Evolutionary conservation across 2,888 invertebrate species (phyloP).

Genomic region (Cerastis leucographa): DNA sequence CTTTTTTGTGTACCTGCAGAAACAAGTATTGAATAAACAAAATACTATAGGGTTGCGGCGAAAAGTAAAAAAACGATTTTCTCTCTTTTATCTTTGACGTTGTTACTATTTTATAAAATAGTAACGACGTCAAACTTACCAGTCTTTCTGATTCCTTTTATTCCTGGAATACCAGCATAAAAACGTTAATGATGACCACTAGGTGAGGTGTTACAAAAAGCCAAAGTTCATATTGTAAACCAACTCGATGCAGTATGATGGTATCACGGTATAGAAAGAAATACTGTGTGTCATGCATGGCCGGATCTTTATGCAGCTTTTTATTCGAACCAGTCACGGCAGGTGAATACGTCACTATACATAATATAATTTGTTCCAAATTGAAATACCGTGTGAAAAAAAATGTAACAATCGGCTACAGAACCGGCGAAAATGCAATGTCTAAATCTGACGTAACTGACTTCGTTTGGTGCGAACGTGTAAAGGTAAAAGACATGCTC

Average conservation of each 20-base stretch:
- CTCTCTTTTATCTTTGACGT: no score
- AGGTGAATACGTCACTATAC: constrained; percentile 66
- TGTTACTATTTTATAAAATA: no score
- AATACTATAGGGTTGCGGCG: no score
- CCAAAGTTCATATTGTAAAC: constrained; percentile 67
- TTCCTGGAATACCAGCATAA: constrained; percentile 2
- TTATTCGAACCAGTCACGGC: constrained; percentile 73
- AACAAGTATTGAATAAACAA: no score
- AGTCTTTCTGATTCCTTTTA: constrained; percentile 5
- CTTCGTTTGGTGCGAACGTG: constrained; percentile 1
- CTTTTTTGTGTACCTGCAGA: no score
- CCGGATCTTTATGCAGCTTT: constrained; percentile 75
- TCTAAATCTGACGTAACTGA: constrained; percentile 23
- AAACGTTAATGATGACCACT: constrained; percentile 23
- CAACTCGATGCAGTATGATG: constrained; percentile 68
- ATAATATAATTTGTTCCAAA: constrained; percentile 57
- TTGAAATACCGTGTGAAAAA: constrained; percentile 62
- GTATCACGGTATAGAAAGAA: constrained; percentile 61
- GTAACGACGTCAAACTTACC: not conserved
- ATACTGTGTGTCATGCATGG: constrained; percentile 74
- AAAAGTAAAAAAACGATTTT: no score
- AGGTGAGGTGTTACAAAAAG: constrained; percentile 38
- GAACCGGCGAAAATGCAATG: constrained; percentile 13
- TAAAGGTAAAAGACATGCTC: constrained; percentile 19
- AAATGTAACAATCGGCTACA: constrained; percentile 55